These are phyloP conservation scores for Meles meles DNA, from an alignment of 2,113 vertebrate species.

Conservation along the genomic window DNA sequence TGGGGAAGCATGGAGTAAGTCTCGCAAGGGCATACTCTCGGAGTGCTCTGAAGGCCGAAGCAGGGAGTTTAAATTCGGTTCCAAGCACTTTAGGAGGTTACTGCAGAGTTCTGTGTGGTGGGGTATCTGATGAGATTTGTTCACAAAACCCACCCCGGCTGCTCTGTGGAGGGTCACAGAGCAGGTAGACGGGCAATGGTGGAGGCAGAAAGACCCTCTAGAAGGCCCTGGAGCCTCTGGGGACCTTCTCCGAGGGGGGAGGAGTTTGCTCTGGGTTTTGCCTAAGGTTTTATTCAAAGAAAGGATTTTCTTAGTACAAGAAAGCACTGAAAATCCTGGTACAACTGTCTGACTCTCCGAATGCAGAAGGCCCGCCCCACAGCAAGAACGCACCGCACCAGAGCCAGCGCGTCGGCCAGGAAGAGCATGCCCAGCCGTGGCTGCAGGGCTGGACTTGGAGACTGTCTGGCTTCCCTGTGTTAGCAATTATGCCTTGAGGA, in stretches of 20 bases:
- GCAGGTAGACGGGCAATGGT: rapidly evolving
- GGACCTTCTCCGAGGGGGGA: background rate
- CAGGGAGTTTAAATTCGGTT: background rate
- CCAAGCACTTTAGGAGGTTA: background rate
- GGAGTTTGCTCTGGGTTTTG: background rate
- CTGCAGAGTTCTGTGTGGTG: background rate
- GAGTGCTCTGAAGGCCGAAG: background rate
- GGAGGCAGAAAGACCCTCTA: background rate
- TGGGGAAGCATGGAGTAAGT: background rate
- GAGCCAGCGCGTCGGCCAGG: background rate
- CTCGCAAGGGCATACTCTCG: rapidly evolving
- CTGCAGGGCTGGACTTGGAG: background rate
- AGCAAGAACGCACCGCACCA: rapidly evolving
- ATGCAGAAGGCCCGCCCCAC: background rate
- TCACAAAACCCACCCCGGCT: background rate
- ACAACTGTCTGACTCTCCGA: background rate
- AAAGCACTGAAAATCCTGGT: background rate
- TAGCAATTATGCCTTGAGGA: background rate
- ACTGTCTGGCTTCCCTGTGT: rapidly evolving
- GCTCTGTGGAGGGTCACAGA: rapidly evolving
- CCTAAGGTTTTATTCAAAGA: background rate
- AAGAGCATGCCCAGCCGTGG: background rate
- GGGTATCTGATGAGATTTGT: background rate
- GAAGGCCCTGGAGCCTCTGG: background rate
- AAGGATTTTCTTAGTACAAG: background rate